A percentile compares a stretch with the other conserved stretches of the same genome.
Evolutionary conservation across 2,113 vertebrate genomes (phyloP).

Genomic region (Phalacrocorax brasilianus): DNA sequence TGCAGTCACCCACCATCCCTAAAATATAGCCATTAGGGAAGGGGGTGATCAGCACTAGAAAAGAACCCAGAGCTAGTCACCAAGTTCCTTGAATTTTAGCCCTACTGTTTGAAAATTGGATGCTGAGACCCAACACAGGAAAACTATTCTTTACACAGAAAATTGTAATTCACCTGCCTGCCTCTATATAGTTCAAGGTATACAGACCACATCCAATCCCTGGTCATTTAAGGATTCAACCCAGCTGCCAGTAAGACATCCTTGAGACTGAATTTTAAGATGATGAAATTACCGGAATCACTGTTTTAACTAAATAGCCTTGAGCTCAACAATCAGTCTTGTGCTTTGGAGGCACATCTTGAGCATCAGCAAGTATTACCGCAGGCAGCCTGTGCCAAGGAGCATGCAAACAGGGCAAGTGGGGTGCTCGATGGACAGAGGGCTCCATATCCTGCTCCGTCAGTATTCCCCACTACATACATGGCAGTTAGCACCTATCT

Average conservation of each 20-base stretch:
- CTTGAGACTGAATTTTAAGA: not conserved
- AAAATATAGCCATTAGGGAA: not conserved
- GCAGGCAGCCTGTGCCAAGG: not conserved
- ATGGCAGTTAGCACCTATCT: not conserved
- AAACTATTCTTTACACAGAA: not conserved
- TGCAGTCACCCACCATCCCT: not conserved
- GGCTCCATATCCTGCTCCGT: not conserved
- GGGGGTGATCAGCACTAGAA: not conserved
- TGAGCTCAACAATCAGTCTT: not conserved
- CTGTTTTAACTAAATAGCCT: not conserved
- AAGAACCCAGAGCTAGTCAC: not conserved
- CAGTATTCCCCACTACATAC: not conserved
- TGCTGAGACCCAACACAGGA: not conserved
- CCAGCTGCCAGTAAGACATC: not conserved
- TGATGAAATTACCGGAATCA: not conserved
- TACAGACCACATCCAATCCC: not conserved
- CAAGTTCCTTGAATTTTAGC: not conserved
- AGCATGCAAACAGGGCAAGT: accelerated
- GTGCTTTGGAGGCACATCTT: not conserved
- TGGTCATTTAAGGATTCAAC: not conserved
- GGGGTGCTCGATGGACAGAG: accelerated
- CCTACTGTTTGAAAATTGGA: not conserved
- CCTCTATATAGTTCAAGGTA: not conserved
- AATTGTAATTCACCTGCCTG: no score
- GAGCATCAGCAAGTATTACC: not conserved